Percentiles rank a stretch among this genome's conserved stretches.
phyloP scores from a whole-genome alignment of 2,797 vertebrate species.

The Eidolon dupreanum region DNA sequence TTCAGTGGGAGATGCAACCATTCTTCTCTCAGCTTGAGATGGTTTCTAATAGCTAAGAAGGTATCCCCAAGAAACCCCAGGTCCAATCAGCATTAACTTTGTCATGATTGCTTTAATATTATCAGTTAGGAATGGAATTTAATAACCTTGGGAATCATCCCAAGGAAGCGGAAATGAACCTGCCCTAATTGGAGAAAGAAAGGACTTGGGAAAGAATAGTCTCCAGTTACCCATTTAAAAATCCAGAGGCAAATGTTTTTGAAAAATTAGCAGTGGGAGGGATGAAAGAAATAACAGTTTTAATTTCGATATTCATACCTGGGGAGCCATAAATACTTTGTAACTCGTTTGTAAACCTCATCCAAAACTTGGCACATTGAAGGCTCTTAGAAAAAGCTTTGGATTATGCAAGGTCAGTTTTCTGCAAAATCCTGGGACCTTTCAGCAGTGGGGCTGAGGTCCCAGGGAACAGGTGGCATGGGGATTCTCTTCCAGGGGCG shows the following conservation, averaged over 20 bases:
- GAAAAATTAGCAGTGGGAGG: conserved; percentile 60
- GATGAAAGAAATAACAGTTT: conserved; percentile 47
- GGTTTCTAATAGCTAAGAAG: background rate
- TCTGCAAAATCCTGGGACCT: background rate
- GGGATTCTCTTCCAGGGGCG: background rate
- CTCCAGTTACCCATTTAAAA: conserved; percentile 70
- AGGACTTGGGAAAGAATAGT: conserved; percentile 66
- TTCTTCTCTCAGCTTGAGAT: conserved; percentile 9
- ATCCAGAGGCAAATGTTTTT: conserved; percentile 52
- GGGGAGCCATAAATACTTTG: conserved; percentile 27
- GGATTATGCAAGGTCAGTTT: background rate
- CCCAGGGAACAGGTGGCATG: background rate
- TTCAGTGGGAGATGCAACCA: background rate
- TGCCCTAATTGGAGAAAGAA: conserved; percentile 67
- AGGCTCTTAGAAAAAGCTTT: background rate
- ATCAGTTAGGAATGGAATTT: conserved; percentile 61
- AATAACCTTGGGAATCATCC: conserved; percentile 69
- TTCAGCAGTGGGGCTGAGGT: background rate
- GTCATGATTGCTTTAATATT: conserved; percentile 43
- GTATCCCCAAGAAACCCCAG: conserved; percentile 8
- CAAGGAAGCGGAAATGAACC: conserved; percentile 66
- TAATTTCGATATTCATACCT: conserved; percentile 54
- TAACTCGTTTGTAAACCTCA: background rate
- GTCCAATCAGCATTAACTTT: conserved; percentile 42
- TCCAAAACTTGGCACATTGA: background rate